Conservation (phyloP, 2,113 vertebrate genomes). For the Lethenteron camtschaticum region DNA sequence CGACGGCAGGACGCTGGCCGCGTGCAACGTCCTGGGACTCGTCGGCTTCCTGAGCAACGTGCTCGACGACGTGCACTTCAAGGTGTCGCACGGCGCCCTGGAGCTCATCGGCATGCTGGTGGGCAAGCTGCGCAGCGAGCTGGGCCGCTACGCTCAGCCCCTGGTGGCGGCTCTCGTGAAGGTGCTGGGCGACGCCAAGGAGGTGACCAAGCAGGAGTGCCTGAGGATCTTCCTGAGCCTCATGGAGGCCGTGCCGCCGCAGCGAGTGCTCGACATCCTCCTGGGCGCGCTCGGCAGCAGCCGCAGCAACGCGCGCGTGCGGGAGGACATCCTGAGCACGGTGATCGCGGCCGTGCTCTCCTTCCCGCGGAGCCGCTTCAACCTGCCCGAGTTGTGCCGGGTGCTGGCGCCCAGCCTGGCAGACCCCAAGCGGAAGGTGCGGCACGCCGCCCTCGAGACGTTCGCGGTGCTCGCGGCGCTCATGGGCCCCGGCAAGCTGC, state of each 20-base stretch:
- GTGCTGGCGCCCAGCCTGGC: slow-evolving; percentile 42
- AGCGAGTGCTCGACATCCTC: slow-evolving; percentile 36
- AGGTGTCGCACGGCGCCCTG: slow-evolving; percentile 40
- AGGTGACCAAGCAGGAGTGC: slow-evolving; percentile 36
- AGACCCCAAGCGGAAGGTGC: slow-evolving; percentile 44
- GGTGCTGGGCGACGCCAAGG: slow-evolving; percentile 38
- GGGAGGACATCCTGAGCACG: slow-evolving; percentile 42
- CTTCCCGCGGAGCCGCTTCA: slow-evolving; percentile 39
- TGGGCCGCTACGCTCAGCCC: slow-evolving; percentile 27
- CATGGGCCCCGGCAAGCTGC: slow-evolving; percentile 30
- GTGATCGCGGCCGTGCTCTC: slow-evolving; percentile 42
- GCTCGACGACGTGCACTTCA: slow-evolving; percentile 51
- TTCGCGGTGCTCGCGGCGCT: slow-evolving; percentile 40
- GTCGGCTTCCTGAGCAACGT: slow-evolving; percentile 35
- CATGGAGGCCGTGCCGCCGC: slow-evolving; percentile 33
- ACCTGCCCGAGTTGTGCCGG: slow-evolving; percentile 34
- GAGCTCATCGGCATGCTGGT: slow-evolving; percentile 42
- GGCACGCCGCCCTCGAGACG: slow-evolving; percentile 47
- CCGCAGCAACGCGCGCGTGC: slow-evolving; percentile 41
- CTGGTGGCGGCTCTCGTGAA: slow-evolving; percentile 33
- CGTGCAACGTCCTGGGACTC: slow-evolving; percentile 29
- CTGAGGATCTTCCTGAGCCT: slow-evolving; percentile 35
- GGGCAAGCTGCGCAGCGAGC: slow-evolving; percentile 26
- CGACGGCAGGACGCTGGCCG: slow-evolving; percentile 23
- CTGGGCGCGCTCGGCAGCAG: slow-evolving; percentile 37